These are phyloP conservation scores for Nebria salina DNA, from an alignment of 2,888 invertebrate genomes.

Conservation along the genomic window DNA sequence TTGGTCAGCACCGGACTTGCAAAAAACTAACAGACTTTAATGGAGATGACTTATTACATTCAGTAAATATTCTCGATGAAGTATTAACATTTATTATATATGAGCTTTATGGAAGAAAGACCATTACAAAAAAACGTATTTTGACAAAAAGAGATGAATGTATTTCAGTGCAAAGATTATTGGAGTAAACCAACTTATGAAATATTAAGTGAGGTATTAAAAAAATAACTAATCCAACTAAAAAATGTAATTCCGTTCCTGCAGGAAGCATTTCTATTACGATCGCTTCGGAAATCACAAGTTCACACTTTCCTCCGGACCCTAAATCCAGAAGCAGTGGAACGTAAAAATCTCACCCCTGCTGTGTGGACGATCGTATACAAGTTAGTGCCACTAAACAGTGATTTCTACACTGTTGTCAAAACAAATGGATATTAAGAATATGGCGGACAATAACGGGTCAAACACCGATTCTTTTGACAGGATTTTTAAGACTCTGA, in stretches of 20 bases:
- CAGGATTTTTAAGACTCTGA: constrained; percentile 27
- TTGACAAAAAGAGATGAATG: too few species aligned
- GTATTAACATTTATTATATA: neutral
- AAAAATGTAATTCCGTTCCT: neutral
- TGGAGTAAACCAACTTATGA: too few species aligned
- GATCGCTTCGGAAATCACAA: constrained; percentile 44
- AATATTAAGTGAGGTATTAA: too few species aligned
- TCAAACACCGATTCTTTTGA: neutral
- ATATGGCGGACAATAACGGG: constrained; percentile 29
- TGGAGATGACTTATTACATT: neutral
- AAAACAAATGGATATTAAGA: constrained; percentile 46
- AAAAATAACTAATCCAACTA: too few species aligned
- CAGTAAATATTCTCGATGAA: neutral
- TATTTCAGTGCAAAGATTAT: too few species aligned
- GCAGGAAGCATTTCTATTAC: constrained; percentile 34
- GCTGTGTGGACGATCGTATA: constrained; percentile 12
- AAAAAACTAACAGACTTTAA: constrained; percentile 12
- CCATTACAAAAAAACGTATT: too few species aligned
- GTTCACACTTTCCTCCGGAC: constrained; percentile 32
- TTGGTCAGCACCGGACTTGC: constrained; percentile 18
- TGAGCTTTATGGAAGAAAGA: too few species aligned
- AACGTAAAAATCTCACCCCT: constrained; percentile 38
- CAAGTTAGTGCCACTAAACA: constrained; percentile 42
- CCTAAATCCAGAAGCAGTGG: constrained; percentile 23
- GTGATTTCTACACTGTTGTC: constrained; percentile 33